Base-by-base conservation (phyloP, 2,888 invertebrate species). In the Agonopterix heracliana region DNA sequence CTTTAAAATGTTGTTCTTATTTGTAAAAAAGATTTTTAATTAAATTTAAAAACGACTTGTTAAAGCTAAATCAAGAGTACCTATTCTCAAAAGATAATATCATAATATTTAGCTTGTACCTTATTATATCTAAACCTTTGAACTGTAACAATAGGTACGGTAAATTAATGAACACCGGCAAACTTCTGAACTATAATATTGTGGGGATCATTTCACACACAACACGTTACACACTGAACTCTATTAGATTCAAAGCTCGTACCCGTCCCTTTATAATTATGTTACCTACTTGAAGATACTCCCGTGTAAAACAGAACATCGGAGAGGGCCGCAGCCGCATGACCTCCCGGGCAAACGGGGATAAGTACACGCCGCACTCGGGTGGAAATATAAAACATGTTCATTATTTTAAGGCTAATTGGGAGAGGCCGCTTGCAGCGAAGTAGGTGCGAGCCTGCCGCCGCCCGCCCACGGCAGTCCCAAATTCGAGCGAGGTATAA, bases 361-460 rank as follows among this genome's bases (percentile, higher is more conserved):
- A 78, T 76, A 75, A 82, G 76, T 81, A 84, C 83, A 85, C 67
- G 78, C 82, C 81, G 81, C 82, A 79, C 81, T 82, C 82, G 70
- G 74, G 76, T 82, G 79, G 76, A 85, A 87, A 85, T 87, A 89
- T 87, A 87, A 87, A 89, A 87, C 88, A 88, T 87, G 87, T 88
- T 89, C 88, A 88, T 89, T 89, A 89, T 88, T 87, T 85, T 82
- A 82, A 81, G 82, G 86, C 86, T 89, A 89, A 89, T 89, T 89
- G 89, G 88, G 76, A 71, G 74, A 83, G 82, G 83, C 78, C 83
- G 83, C 83, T 84, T 78, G 84, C 84, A 81, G 81, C 75, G 77
- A 66, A 71, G 77, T 79, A 81, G 78, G 81, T 81, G 81, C 74
- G 76, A 81, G 76, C 68, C 71, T 60, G 67, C 69, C 63, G 74